A percentile compares a stretch with the other conserved stretches of the same genome.
These are phyloP conservation scores for Cryptomyrus ogoouensis DNA, from an alignment of 2,113 vertebrate genomes.

Conservation along the genomic window DNA sequence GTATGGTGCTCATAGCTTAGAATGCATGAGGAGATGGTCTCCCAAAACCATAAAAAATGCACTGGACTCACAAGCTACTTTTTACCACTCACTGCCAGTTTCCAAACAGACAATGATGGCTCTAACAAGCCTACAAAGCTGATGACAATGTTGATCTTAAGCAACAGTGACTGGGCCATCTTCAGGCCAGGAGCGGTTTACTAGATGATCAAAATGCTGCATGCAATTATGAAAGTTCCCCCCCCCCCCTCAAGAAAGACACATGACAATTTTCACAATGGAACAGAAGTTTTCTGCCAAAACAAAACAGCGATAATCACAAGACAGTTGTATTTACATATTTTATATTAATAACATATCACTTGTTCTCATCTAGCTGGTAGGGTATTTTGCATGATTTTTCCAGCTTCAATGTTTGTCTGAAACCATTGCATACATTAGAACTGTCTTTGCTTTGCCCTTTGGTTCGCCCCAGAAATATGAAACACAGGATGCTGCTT, in stretches of 20 bases:
- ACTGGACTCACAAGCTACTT: background rate
- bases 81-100: background rate
- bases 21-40: background rate
- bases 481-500: background rate
- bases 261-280: background rate
- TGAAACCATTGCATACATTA: background rate
- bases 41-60: background rate
- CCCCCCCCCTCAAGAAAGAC: background rate
- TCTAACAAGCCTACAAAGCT: background rate
- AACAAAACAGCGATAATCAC: background rate
- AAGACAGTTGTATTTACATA: background rate
- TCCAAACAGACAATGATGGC: background rate
- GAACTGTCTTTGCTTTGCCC: background rate
- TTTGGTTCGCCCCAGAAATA: background rate
- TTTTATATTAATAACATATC: background rate
- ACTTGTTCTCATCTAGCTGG: background rate
- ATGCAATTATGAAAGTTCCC: background rate
- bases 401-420: background rate
- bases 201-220: background rate
- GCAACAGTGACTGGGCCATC: background rate
- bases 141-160: background rate
- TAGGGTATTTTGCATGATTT: background rate
- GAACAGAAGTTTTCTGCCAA: background rate
- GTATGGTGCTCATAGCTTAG: too few relatives aligned
- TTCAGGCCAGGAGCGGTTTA: background rate